These are phyloP conservation scores for Daphoenositta chrysoptera DNA, from an alignment of 2,113 vertebrate genomes.

Conservation along the genomic window DNA sequence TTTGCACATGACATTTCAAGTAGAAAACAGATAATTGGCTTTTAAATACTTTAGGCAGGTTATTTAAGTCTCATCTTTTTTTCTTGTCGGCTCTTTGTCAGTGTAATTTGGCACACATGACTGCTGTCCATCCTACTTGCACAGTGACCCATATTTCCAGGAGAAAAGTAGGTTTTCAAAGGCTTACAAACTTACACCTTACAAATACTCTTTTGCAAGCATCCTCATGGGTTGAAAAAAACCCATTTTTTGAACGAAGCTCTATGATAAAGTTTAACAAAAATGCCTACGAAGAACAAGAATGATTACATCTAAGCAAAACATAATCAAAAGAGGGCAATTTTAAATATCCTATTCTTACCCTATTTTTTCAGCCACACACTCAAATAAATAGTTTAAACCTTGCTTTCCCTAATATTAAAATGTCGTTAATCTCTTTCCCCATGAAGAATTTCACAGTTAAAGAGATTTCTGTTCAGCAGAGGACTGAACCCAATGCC, in stretches of 20 bases:
- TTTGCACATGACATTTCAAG: background rate
- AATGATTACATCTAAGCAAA: background rate
- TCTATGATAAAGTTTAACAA: background rate
- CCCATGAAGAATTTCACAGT: background rate
- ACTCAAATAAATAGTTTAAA: background rate
- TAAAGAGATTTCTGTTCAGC: background rate
- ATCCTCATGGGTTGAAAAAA: background rate
- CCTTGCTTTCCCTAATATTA: background rate
- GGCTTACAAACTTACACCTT: background rate
- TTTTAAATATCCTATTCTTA: background rate
- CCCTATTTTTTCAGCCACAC: background rate
- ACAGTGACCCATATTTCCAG: background rate
- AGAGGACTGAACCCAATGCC: background rate
- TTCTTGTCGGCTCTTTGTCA: background rate
- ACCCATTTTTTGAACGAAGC: accelerated
- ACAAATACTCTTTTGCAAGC: background rate
- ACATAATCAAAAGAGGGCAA: background rate
- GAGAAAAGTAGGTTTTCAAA: background rate
- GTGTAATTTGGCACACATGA: background rate
- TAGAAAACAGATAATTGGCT: background rate
- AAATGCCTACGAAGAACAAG: background rate
- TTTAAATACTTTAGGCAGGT: background rate
- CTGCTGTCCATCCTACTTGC: background rate
- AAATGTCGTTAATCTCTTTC: background rate
- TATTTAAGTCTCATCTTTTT: background rate